Conservation (phyloP, 2,797 vertebrate species). For the Pterois miles region DNA sequence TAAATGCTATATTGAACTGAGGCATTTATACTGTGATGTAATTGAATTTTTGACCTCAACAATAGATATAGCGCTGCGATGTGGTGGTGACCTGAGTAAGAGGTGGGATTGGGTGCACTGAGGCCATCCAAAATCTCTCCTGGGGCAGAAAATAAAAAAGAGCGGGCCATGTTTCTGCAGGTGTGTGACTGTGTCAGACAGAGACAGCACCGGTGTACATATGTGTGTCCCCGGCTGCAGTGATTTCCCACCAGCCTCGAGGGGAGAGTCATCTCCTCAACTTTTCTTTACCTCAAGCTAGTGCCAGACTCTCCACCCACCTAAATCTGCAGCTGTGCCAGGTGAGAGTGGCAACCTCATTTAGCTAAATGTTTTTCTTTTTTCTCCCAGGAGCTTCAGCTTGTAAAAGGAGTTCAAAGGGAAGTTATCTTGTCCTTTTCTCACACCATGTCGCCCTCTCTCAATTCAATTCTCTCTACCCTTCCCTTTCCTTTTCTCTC, state of each 20-base stretch:
- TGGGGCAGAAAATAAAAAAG: slow-evolving; percentile 9
- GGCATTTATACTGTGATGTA: slow-evolving; percentile 40
- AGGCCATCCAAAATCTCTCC: slow-evolving; percentile 47
- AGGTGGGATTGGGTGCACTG: slow-evolving; percentile 27
- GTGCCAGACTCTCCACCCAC: slow-evolving; percentile 47
- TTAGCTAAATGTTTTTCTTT: slow-evolving; percentile 52
- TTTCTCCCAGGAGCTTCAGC: slow-evolving; percentile 27
- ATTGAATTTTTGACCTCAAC: slow-evolving; percentile 51
- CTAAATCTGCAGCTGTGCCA: slow-evolving; percentile 60
- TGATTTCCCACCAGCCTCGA: slow-evolving; percentile 48
- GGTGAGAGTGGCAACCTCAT: slow-evolving; percentile 66
- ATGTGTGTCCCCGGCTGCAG: slow-evolving; percentile 35
- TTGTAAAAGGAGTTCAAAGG: slow-evolving; percentile 55
- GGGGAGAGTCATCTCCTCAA: slow-evolving; percentile 58
- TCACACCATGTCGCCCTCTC: slow-evolving; percentile 16
- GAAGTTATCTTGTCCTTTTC: slow-evolving; percentile 58
- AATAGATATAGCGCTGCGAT: slow-evolving; percentile 26
- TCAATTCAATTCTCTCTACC: slow-evolving; percentile 34
- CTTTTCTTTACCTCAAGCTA: slow-evolving; percentile 53
- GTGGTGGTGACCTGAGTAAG: not conserved
- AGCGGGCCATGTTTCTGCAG: slow-evolving; percentile 1
- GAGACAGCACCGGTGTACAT: not conserved
- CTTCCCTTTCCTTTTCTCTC: slow-evolving; percentile 19
- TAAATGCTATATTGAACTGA: slow-evolving; percentile 18
- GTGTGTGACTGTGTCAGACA: slow-evolving; percentile 28